These are phyloP conservation scores for Acrocephalus arundinaceus DNA, from an alignment of 2,113 vertebrate species.

Conservation along the genomic window DNA sequence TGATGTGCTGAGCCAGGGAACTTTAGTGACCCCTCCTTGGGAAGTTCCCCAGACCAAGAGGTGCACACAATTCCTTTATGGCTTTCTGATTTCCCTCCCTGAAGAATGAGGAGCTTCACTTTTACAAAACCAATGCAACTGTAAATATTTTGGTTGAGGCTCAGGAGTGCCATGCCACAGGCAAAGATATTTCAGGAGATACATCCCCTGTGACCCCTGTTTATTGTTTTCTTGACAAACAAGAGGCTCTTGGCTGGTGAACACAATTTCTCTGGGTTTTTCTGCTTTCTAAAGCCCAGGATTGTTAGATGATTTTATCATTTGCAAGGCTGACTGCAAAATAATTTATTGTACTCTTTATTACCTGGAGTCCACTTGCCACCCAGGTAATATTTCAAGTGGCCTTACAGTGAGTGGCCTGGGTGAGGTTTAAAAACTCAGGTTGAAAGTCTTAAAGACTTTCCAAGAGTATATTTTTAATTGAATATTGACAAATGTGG, in stretches of 20 bases:
- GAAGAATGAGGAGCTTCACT: neutral
- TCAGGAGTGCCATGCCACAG: neutral
- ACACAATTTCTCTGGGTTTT: constrained; percentile 68
- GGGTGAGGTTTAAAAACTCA: constrained; percentile 3
- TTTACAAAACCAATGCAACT: neutral
- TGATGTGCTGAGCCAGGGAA: neutral
- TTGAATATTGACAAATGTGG: neutral
- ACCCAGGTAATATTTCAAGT: neutral
- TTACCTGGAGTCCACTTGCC: neutral
- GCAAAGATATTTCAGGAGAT: neutral
- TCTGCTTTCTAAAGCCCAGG: constrained; percentile 66
- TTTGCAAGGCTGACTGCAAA: neutral
- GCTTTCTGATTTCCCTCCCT: neutral
- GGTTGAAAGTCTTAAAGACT: neutral
- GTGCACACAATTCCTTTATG: neutral
- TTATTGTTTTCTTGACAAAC: neutral
- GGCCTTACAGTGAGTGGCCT: neutral
- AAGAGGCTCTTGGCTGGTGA: neutral
- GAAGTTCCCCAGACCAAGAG: neutral
- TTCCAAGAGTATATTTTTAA: neutral
- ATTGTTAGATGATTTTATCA: neutral
- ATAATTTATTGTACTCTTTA: neutral
- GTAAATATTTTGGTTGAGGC: neutral
- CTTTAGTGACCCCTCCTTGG: neutral
- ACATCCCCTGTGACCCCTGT: neutral